These are phyloP conservation scores for Takifugu ocellatus DNA, from an alignment of 2,797 vertebrate species.

Conservation along the genomic window DNA sequence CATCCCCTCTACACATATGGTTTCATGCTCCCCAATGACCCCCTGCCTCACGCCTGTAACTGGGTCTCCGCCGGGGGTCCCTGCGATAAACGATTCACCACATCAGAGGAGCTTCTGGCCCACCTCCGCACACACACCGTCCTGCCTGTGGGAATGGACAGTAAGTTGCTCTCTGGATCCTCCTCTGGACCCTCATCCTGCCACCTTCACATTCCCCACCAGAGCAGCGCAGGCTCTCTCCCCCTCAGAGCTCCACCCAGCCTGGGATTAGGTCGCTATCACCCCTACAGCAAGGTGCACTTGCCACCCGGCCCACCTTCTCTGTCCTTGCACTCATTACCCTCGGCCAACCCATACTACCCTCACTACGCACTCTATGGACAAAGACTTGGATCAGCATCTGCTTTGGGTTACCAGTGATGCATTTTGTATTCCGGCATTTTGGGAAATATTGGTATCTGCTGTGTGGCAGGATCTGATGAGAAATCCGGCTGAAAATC, in stretches of 20 bases:
- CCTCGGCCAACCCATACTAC: conserved; percentile 89
- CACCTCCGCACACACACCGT: conserved; percentile 95
- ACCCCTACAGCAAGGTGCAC: conserved; percentile 94
- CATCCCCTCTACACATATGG: conserved; percentile 96
- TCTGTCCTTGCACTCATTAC: conserved; percentile 88
- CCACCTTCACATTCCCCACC: conserved; percentile 93
- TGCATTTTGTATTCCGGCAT: conserved; percentile 52
- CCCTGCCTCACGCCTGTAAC: conserved; percentile 92
- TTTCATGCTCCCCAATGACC: conserved; percentile 95
- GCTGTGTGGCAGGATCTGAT: conserved; percentile 4
- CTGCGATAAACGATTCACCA: conserved; percentile 94
- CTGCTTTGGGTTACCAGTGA: conserved; percentile 95
- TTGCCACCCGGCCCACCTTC: conserved; percentile 82
- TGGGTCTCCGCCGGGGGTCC: conserved; percentile 95
- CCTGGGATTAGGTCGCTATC: conserved; percentile 92
- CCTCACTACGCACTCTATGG: conserved; percentile 94
- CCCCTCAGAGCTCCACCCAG: conserved; percentile 90
- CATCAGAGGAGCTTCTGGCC: conserved; percentile 92
- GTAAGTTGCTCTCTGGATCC: conserved; percentile 89
- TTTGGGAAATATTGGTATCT: conserved; percentile 22
- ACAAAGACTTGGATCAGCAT: conserved; percentile 94
- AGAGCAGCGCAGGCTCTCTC: conserved; percentile 86
- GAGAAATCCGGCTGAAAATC: conserved; percentile 3
- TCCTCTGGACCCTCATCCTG: conserved; percentile 85
- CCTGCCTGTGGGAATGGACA: conserved; percentile 81